Conservation (phyloP, 1,140 invertebrate genomes). For the Leptestheria dahalacensis region DNA sequence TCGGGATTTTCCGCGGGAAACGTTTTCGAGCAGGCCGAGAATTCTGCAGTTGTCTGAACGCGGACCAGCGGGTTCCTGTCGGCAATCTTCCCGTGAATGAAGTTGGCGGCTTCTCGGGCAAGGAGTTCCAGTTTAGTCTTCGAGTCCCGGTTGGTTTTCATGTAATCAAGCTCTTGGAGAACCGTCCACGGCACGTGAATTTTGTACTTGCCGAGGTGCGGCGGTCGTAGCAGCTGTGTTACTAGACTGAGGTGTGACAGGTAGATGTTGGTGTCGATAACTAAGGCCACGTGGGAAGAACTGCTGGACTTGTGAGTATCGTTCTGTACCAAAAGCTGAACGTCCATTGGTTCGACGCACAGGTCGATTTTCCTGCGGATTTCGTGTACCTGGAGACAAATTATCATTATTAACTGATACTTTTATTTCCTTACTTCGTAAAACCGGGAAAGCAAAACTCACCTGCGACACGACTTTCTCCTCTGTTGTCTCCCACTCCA, state of each 20-base stretch:
- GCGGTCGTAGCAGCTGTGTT: background rate
- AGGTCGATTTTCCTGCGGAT: background rate
- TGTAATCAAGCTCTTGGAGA: conserved; percentile 12
- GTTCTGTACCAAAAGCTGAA: background rate
- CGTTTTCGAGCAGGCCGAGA: background rate
- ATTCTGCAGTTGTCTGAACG: background rate
- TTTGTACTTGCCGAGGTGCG: background rate
- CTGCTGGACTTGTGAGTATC: background rate
- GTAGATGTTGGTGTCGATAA: conserved; percentile 14
- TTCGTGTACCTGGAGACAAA: background rate
- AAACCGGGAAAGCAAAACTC: background rate
- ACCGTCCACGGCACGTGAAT: conserved; percentile 8
- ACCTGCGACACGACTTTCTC: background rate
- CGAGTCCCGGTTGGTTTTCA: conserved; percentile 5
- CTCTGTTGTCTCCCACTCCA: conserved; percentile 13
- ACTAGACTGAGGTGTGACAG: conserved; percentile 7
- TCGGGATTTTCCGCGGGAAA: conserved; percentile 9
- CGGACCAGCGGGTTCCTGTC: background rate
- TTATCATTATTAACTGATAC: too few species aligned
- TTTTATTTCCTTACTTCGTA: background rate
- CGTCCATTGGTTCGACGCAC: background rate
- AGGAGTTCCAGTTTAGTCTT: conserved; percentile 2
- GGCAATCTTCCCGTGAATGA: background rate
- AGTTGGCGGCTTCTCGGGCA: background rate
- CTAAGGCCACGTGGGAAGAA: background rate